Evolutionary conservation across 2,113 vertebrate species (phyloP).

Genomic region (Psilopsiagon aymara): DNA sequence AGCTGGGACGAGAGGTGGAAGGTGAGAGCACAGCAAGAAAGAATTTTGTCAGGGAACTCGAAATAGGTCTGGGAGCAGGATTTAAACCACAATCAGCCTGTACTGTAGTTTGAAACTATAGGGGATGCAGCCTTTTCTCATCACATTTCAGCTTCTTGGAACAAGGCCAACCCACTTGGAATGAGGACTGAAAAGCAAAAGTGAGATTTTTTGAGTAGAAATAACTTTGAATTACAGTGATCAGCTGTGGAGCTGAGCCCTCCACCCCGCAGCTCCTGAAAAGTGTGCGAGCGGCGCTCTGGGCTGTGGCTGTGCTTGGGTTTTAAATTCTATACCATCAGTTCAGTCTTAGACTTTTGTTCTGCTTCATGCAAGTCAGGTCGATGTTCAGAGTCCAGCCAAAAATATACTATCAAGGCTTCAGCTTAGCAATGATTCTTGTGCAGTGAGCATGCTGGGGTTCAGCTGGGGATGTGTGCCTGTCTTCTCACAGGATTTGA

Average conservation of each 20-base stretch:
- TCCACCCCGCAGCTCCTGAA: background rate
- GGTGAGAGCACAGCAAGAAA: background rate
- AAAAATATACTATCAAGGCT: background rate
- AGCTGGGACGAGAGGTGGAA: background rate
- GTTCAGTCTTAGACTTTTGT: background rate
- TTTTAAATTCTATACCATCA: background rate
- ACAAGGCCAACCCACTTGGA: background rate
- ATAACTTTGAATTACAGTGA: background rate
- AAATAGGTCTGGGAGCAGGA: background rate
- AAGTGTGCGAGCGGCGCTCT: background rate
- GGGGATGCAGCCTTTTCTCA: background rate
- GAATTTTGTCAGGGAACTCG: background rate
- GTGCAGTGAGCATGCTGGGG: background rate
- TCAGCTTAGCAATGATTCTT: background rate
- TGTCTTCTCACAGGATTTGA: conserved; percentile 82
- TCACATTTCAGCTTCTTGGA: background rate
- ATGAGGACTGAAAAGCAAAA: background rate
- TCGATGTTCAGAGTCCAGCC: background rate
- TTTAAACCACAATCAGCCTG: background rate
- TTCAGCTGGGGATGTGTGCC: background rate
- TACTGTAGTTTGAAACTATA: background rate
- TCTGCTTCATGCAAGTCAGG: background rate
- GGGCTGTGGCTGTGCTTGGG: background rate
- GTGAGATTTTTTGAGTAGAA: background rate
- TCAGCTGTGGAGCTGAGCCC: background rate